A percentile compares a stretch with the other conserved stretches of the same genome.
Conservation (phyloP, 2,797 vertebrate genomes). For the Microctenopoma stevenorrisi region DNA sequence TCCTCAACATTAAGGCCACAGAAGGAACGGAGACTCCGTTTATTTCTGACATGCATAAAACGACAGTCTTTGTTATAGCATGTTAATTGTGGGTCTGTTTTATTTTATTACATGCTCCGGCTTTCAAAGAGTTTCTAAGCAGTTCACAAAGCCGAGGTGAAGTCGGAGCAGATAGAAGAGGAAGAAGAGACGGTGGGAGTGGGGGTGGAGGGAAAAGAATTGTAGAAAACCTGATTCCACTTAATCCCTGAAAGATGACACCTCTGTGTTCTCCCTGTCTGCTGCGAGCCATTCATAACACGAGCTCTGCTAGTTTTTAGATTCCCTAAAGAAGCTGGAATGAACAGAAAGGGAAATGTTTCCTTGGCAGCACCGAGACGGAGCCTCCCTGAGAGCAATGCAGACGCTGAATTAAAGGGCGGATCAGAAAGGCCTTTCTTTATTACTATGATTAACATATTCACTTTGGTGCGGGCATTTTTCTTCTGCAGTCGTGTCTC, state of each 20-base stretch:
- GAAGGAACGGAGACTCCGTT: slow-evolving; percentile 42
- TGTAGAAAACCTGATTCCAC: slow-evolving; percentile 49
- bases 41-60: slow-evolving; percentile 48
- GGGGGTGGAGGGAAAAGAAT: slow-evolving; percentile 19
- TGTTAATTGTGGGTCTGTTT: slow-evolving; percentile 58
- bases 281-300: slow-evolving; percentile 44
- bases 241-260: slow-evolving; percentile 61
- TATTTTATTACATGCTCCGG: slow-evolving; percentile 46
- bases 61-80: slow-evolving; percentile 61
- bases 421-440: slow-evolving; percentile 58
- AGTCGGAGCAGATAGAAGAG: slow-evolving; percentile 36
- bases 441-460: slow-evolving; percentile 74
- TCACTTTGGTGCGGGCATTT: slow-evolving; percentile 52
- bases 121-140: slow-evolving; percentile 34
- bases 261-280: slow-evolving; percentile 41
- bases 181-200: slow-evolving; percentile 21
- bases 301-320: slow-evolving; percentile 22
- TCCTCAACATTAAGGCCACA: slow-evolving; percentile 46
- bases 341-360: slow-evolving; percentile 54
- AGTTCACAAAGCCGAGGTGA: slow-evolving; percentile 28
- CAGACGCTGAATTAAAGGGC: slow-evolving; percentile 73
- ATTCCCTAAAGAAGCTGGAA: slow-evolving; percentile 53
- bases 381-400: slow-evolving; percentile 58
- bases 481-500: slow-evolving; percentile 40
- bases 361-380: slow-evolving; percentile 57